Evolutionary conservation across 2,113 vertebrate species (phyloP).

Genomic region (Pomatorhinus ruficollis): DNA sequence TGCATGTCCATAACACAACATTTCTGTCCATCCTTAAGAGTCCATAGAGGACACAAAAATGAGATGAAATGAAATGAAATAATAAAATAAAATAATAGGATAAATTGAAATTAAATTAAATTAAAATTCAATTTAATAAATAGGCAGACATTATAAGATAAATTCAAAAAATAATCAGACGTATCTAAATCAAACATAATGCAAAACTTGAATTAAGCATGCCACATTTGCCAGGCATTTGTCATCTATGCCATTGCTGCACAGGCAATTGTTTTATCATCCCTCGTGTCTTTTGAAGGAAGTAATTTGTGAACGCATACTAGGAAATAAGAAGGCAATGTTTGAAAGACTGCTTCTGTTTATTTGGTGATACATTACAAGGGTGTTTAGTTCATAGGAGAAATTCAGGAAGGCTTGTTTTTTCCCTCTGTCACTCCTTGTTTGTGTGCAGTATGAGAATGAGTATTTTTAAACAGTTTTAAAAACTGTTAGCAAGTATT

Average conservation of each 20-base stretch:
- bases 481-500: background rate
- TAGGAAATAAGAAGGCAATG: background rate
- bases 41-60: background rate
- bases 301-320: background rate
- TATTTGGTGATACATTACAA: background rate
- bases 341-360: background rate
- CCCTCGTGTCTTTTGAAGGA: background rate
- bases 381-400: background rate
- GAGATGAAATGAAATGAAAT: no score
- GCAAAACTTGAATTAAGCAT: background rate
- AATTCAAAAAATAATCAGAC: background rate
- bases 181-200: background rate
- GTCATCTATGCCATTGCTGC: background rate
- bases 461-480: background rate
- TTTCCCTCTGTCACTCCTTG: accelerated
- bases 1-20: background rate
- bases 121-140: no score
- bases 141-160: background rate
- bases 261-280: background rate
- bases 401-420: background rate
- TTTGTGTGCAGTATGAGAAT: background rate
- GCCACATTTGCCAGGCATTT: background rate
- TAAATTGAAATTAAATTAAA: background rate
- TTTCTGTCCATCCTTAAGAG: background rate
- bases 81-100: no score